phyloP scores from a whole-genome alignment of 37 sponge, comb jelly and placozoan species.

The Cliona cf. orientalis region DNA sequence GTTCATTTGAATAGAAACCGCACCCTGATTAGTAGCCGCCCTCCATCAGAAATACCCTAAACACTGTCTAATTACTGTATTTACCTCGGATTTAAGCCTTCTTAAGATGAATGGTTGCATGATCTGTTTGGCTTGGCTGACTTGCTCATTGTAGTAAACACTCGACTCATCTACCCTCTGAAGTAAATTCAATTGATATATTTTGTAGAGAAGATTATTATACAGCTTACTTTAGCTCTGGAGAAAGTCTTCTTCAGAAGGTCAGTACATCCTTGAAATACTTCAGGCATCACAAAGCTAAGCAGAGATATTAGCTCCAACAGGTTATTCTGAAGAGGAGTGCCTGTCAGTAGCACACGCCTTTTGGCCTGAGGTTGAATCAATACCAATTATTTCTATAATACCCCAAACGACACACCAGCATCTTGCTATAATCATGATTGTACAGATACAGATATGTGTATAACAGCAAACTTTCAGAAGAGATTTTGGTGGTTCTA shows the following conservation, averaged over 20 bases:
- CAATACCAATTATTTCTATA: neutral
- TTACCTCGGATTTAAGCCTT: constrained; percentile 56
- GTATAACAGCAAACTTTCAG: too few relatives aligned
- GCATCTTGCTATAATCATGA: too few relatives aligned
- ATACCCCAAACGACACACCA: neutral
- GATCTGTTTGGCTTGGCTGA: constrained; percentile 51
- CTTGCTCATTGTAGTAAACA: constrained; percentile 39
- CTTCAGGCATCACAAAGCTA: constrained; percentile 61
- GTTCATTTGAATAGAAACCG: too few relatives aligned
- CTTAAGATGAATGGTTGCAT: constrained; percentile 64
- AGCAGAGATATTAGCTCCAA: constrained; percentile 71
- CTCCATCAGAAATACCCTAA: neutral
- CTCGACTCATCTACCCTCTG: constrained; percentile 27
- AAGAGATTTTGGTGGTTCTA: too few relatives aligned
- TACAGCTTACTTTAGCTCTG: constrained; percentile 22
- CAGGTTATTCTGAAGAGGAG: constrained; percentile 73
- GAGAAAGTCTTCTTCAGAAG: constrained; percentile 52
- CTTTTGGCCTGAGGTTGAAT: constrained; percentile 51
- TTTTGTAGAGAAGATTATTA: neutral
- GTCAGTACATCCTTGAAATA: constrained; percentile 21
- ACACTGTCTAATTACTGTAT: neutral
- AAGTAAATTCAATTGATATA: neutral
- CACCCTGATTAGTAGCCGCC: too few relatives aligned
- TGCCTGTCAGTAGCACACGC: constrained; percentile 60
- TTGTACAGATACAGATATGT: too few relatives aligned